phyloP scores from a whole-genome alignment of 2,113 vertebrate genomes.

The Emydocephalus ijimae region DNA sequence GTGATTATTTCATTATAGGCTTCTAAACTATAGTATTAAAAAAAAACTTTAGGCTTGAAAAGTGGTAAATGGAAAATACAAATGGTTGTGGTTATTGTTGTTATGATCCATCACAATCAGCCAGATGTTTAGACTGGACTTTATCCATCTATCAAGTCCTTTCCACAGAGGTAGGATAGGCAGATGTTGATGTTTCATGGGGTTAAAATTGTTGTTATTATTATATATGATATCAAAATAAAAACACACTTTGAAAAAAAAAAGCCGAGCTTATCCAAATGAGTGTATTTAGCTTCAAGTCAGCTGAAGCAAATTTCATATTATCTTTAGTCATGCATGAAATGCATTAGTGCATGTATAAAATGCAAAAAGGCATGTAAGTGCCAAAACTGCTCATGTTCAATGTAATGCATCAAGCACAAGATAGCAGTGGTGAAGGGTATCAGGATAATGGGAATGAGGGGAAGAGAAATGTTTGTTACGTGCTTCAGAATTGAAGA shows the following conservation, averaged over 20 bases:
- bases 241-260: background rate
- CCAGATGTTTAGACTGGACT: background rate
- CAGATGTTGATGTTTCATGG: background rate
- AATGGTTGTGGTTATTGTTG: background rate
- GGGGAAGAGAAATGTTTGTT: background rate
- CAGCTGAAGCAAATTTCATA: background rate
- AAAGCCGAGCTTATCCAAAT: background rate
- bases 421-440: background rate
- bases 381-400: background rate
- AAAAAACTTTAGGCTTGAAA: background rate
- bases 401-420: background rate
- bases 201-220: background rate
- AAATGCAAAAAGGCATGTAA: background rate
- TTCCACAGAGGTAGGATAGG: background rate
- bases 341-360: background rate
- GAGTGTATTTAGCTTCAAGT: background rate
- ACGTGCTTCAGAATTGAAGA: background rate
- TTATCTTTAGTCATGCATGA: background rate
- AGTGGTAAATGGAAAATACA: background rate
- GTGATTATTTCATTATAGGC: background rate
- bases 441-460: background rate
- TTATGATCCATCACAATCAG: background rate
- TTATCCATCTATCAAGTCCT: background rate
- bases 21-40: background rate
- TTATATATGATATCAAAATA: background rate